These are phyloP conservation scores for Crepidodera aurea DNA, from an alignment of 2,888 invertebrate genomes.

Conservation along the genomic window DNA sequence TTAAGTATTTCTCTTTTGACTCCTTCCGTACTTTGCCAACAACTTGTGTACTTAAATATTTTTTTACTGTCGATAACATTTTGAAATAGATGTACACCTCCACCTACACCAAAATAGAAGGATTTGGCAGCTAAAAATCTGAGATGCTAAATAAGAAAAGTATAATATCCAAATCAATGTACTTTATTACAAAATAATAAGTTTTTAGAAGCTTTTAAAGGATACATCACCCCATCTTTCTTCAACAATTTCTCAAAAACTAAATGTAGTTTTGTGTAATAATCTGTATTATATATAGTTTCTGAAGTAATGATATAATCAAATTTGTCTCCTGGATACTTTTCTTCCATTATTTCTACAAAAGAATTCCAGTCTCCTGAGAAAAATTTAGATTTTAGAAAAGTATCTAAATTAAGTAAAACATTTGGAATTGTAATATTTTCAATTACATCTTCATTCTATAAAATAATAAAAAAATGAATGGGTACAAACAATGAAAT, in stretches of 20 bases:
- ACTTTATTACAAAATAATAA: neutral
- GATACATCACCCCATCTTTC: slow-evolving; percentile 71
- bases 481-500: slow-evolving; percentile 77
- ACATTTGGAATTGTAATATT: slow-evolving; percentile 85
- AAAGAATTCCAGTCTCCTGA: slow-evolving; percentile 74
- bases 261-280: slow-evolving; percentile 78
- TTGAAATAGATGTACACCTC: slow-evolving; percentile 82
- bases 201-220: slow-evolving; percentile 51
- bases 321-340: slow-evolving; percentile 65
- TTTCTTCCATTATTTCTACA: slow-evolving; percentile 57
- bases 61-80: slow-evolving; percentile 66
- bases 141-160: slow-evolving; percentile 30
- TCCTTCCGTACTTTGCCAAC: slow-evolving; percentile 73
- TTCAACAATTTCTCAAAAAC: slow-evolving; percentile 72
- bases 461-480: slow-evolving; percentile 59
- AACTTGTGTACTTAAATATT: slow-evolving; percentile 65
- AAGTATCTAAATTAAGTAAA: slow-evolving; percentile 67
- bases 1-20: slow-evolving; percentile 70
- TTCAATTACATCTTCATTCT: slow-evolving; percentile 87
- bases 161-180: neutral
- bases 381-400: slow-evolving; percentile 66
- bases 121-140: slow-evolving; percentile 87
- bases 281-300: slow-evolving; percentile 87
- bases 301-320: slow-evolving; percentile 91
- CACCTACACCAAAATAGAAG: slow-evolving; percentile 96